Conservation (phyloP, 2,113 vertebrate species). For the Oceanites oceanicus region DNA sequence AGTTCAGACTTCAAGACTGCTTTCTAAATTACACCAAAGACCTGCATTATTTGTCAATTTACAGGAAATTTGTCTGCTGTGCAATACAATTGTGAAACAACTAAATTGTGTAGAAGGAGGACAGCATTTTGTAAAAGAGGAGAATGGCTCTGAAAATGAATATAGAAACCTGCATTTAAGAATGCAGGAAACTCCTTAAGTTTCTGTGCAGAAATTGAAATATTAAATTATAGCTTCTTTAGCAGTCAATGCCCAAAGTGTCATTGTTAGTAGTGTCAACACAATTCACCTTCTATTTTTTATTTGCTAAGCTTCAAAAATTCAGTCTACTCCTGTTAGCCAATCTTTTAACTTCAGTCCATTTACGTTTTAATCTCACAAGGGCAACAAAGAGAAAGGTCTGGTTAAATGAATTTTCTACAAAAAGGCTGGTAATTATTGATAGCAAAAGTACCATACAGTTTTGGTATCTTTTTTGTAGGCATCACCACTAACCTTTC, state of each 20-base stretch:
- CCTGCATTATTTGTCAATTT: slow-evolving; percentile 8
- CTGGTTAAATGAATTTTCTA: not conserved
- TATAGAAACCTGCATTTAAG: not conserved
- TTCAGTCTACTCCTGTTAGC: not conserved
- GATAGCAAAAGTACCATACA: not conserved
- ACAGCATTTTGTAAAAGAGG: not conserved
- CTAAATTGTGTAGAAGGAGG: not conserved
- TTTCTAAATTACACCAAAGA: not conserved
- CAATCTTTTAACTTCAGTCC: not conserved
- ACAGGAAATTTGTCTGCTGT: slow-evolving; percentile 13
- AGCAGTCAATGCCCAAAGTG: not conserved
- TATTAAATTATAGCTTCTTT: not conserved
- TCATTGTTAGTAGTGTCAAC: not conserved
- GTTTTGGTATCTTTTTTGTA: not conserved
- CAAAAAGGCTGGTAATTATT: not conserved
- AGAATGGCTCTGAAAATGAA: not conserved
- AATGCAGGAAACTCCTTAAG: not conserved
- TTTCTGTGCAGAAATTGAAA: not conserved
- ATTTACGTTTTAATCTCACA: not conserved
- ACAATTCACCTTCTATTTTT: not conserved
- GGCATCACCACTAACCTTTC: not conserved
- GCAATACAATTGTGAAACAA: slow-evolving; percentile 14
- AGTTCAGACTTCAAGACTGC: not conserved
- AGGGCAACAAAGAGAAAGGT: not conserved
- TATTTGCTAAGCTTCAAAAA: not conserved